phyloP scores from a whole-genome alignment of 2,113 vertebrate genomes.

The Urocynchramus pylzowi region DNA sequence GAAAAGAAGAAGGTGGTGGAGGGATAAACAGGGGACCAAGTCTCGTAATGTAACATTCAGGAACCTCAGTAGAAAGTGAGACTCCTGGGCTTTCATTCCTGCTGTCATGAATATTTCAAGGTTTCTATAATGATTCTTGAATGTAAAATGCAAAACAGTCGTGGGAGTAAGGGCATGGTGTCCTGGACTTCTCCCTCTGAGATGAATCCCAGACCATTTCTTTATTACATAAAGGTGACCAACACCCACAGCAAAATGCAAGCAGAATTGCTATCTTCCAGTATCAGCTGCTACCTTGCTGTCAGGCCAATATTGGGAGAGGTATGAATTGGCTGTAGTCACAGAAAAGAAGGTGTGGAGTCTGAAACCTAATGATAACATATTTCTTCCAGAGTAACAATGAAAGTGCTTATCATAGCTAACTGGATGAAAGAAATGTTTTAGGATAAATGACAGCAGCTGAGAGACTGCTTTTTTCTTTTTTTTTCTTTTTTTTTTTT shows the following conservation, averaged over 20 bases:
- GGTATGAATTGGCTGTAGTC: not conserved
- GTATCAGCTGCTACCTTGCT: not conserved
- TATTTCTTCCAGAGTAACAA: slow-evolving; percentile 32
- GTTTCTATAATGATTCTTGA: not conserved
- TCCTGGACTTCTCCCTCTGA: not conserved
- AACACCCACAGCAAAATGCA: not conserved
- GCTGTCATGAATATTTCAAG: slow-evolving; percentile 10
- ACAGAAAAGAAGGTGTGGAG: slow-evolving; percentile 40
- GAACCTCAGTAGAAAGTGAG: not conserved
- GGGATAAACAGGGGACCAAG: not conserved
- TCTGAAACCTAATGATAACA: slow-evolving; percentile 30
- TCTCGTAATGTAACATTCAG: not conserved
- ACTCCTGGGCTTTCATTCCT: not conserved
- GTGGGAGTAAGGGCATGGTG: not conserved
- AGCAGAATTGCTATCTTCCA: not conserved
- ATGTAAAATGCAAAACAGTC: not conserved
- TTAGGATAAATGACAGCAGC: slow-evolving; percentile 31
- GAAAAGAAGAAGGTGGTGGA: not conserved
- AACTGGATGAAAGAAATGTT: slow-evolving; percentile 38
- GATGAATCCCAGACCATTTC: not conserved
- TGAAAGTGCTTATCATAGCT: slow-evolving; percentile 13
- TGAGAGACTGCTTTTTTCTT: not conserved
- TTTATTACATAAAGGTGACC: not conserved
- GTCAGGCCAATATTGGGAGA: not conserved
- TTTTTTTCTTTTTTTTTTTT: not conserved